These are phyloP conservation scores for Pomatostomus ruficeps DNA, from an alignment of 2,113 vertebrate species.

Conservation along the genomic window DNA sequence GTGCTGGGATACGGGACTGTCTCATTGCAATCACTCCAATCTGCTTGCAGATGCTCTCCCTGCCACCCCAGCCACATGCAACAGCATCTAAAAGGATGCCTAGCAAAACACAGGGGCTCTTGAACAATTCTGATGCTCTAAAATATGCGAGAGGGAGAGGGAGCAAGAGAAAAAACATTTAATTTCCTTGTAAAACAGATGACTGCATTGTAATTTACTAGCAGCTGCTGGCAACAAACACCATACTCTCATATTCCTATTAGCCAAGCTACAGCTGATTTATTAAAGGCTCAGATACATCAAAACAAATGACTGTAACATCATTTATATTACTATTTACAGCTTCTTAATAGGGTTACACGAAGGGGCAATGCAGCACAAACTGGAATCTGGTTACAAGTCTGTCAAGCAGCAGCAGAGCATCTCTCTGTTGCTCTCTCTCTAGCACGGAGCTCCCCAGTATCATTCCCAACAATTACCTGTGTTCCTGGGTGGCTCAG, in stretches of 20 bases:
- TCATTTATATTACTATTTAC: constrained; percentile 79
- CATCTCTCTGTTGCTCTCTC: neutral
- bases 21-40: neutral
- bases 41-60: neutral
- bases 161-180: constrained; percentile 73
- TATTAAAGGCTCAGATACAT: constrained; percentile 77
- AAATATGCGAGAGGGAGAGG: neutral
- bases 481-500: neutral
- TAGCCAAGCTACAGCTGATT: constrained; percentile 77
- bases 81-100: neutral
- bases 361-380: constrained; percentile 62
- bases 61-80: neutral
- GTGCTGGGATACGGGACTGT: neutral
- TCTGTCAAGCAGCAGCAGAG: constrained; percentile 32
- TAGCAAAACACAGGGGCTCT: neutral
- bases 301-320: constrained; percentile 81
- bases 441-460: neutral
- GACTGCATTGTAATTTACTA: constrained; percentile 78
- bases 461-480: neutral
- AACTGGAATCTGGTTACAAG: constrained; percentile 45
- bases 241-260: constrained; percentile 74
- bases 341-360: constrained; percentile 75
- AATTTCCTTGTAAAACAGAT: constrained; percentile 78
- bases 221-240: constrained; percentile 73
- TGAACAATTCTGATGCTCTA: constrained; percentile 45